These are phyloP conservation scores for Microdon myrmicae DNA, from an alignment of 2,888 invertebrate genomes.

Conservation along the genomic window DNA sequence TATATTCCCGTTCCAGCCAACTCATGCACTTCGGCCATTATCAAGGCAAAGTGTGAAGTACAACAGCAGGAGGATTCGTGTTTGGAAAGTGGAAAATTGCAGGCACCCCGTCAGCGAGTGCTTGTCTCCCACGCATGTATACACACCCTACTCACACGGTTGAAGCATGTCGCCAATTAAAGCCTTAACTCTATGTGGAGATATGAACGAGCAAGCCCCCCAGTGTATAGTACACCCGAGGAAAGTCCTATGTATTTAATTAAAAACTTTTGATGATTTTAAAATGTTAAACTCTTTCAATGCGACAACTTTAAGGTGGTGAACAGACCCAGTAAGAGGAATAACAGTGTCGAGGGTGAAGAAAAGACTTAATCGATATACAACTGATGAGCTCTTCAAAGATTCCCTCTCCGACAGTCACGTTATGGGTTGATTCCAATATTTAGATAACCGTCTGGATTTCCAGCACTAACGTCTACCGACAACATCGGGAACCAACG, in stretches of 20 bases:
- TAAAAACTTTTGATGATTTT: conserved; percentile 49
- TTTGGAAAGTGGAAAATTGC: conserved; percentile 43
- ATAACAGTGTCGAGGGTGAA: too few species aligned
- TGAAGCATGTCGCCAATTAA: conserved; percentile 33
- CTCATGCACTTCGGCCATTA: neutral
- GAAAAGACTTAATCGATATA: conserved; percentile 3
- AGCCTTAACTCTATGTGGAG: conserved; percentile 30
- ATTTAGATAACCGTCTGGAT: conserved; percentile 44
- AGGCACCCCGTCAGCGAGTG: conserved; percentile 15
- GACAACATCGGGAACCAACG: conserved; percentile 37
- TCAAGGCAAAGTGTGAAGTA: conserved; percentile 38
- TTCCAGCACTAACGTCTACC: too few species aligned
- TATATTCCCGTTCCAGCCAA: neutral
- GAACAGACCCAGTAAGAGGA: too few species aligned
- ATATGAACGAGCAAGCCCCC: conserved; percentile 1
- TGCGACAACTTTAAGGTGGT: conserved; percentile 33
- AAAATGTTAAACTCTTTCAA: conserved; percentile 43
- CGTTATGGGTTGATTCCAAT: conserved; percentile 47
- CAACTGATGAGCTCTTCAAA: too few species aligned
- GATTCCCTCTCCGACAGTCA: conserved; percentile 10
- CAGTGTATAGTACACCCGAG: conserved; percentile 1
- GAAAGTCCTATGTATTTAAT: conserved; percentile 47
- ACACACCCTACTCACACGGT: conserved; percentile 1
- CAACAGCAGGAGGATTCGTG: conserved; percentile 37
- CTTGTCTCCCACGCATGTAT: conserved; percentile 14